Evolutionary conservation across 2,797 vertebrate genomes (phyloP), one percentile per base, ranked within the genome.

Genomic region (Coendou prehensilis): DNA sequence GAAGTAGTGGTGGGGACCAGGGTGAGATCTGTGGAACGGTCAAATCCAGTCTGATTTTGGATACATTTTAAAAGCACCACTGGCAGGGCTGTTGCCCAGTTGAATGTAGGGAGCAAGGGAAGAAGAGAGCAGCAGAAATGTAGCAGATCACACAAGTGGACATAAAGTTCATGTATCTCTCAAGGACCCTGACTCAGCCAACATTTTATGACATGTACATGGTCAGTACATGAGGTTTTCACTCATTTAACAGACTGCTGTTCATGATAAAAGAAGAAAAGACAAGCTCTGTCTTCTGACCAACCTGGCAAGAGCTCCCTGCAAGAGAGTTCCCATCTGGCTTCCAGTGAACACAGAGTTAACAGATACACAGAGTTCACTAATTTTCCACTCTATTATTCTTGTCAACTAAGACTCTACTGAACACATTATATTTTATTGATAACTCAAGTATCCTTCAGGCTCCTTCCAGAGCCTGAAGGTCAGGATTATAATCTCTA

Each of bases 401-500:
- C 95, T 94, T 97, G 87, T 96, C 95, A 95, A 86, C 94, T 23
- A 56, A 95, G 93, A 96, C 71, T 57, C 95, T 78, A 47, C 87
- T 0, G 78, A 96, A 92, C 81, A 94, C 90, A 90, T 92, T 96
- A 59, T 95, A 87, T 96, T 96, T 93, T 97, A 97, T 95, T 83
- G 94, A 96, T 97, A 95, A 97, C 92, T 97, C 93, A 96, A 96
- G 94, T 94, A 95, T 71, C 89, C 91, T 97, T 97, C 94, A 85
- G 78, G 91, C 97, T 95, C 61, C 33, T 76, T 33, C 87, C 91
- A 59, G 95, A 94, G 78, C 92, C 93, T 95, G 97, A 97, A 97
- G 97, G 97, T 98, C 97, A 97, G 75, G 90, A 97, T 95, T 93
- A 95, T 96, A 92, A 87, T 95, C 94, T 87, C 95, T 97, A 97